phyloP scores from a whole-genome alignment of 2,113 vertebrate genomes.

The Trochalopteron elliotii region DNA sequence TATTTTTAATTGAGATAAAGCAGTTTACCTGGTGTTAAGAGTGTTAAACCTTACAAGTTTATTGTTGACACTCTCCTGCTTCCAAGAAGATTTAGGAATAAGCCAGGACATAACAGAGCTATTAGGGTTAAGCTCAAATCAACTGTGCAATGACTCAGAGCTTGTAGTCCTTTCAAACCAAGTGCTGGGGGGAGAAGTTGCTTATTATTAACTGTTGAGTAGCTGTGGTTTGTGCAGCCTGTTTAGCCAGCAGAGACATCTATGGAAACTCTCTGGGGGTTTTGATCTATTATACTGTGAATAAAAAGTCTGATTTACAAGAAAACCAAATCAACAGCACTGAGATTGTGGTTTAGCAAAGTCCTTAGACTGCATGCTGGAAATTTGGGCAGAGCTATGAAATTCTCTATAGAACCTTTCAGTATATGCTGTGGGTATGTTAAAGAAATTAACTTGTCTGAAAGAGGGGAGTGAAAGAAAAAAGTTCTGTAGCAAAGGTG shows the following conservation, averaged over 20 bases:
- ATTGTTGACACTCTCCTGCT: conserved; percentile 18
- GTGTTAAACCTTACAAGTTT: conserved; percentile 12
- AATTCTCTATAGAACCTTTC: not conserved
- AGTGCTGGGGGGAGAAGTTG: conserved; percentile 28
- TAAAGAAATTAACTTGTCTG: not conserved
- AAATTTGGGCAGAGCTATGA: not conserved
- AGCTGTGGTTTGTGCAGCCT: not conserved
- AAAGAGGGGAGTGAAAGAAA: not conserved
- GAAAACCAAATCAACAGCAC: not conserved
- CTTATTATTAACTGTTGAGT: conserved; percentile 47
- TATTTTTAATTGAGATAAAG: conserved; percentile 28
- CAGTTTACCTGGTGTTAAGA: conserved; percentile 30
- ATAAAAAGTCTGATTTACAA: not conserved
- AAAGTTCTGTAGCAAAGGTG: not conserved
- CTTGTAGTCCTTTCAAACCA: conserved; percentile 42
- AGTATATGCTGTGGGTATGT: not conserved
- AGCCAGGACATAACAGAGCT: conserved; percentile 28
- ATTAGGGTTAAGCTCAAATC: conserved; percentile 64
- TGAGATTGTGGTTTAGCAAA: not conserved
- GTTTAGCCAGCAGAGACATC: not conserved
- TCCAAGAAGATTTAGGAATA: conserved; percentile 54
- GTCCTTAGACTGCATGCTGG: not conserved
- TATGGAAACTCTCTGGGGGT: not conserved
- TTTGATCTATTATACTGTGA: not conserved
- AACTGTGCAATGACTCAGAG: conserved; percentile 56